phyloP scores from a whole-genome alignment of 2,113 vertebrate genomes.

The Prunella fulvescens region DNA sequence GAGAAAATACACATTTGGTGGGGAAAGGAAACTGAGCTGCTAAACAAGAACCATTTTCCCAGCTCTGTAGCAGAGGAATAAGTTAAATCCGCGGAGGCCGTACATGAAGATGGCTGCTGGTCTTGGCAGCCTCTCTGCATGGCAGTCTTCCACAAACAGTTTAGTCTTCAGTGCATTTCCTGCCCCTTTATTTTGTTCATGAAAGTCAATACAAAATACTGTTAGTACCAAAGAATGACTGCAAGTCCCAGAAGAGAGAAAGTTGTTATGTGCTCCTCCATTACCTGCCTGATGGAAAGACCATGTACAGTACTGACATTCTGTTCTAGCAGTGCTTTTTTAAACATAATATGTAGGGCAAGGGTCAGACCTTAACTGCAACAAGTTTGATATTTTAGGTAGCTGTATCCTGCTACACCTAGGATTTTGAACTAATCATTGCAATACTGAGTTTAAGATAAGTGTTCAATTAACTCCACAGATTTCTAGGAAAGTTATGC shows the following conservation, averaged over 20 bases:
- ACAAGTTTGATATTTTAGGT: background rate
- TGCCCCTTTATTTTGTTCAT: background rate
- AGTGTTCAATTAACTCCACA: background rate
- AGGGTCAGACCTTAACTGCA: background rate
- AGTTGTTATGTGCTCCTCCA: background rate
- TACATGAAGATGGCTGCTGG: rapidly evolving
- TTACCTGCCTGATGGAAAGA: background rate
- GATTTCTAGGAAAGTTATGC: background rate
- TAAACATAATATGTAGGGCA: background rate
- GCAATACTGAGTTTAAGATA: background rate
- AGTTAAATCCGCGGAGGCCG: background rate
- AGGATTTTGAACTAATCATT: background rate
- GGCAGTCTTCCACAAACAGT: background rate
- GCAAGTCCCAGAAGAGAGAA: background rate
- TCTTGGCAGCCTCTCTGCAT: background rate
- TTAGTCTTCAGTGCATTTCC: background rate
- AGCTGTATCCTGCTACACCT: background rate
- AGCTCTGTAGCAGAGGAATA: background rate
- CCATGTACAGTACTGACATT: background rate
- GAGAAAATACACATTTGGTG: background rate
- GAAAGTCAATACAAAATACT: background rate
- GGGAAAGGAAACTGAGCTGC: background rate
- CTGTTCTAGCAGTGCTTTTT: background rate
- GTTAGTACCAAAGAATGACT: background rate
- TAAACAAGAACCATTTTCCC: background rate